A percentile compares a stretch with the other conserved stretches of the same genome.
phyloP scores from a whole-genome alignment of 2,888 invertebrate species.

The Noctua comes region DNA sequence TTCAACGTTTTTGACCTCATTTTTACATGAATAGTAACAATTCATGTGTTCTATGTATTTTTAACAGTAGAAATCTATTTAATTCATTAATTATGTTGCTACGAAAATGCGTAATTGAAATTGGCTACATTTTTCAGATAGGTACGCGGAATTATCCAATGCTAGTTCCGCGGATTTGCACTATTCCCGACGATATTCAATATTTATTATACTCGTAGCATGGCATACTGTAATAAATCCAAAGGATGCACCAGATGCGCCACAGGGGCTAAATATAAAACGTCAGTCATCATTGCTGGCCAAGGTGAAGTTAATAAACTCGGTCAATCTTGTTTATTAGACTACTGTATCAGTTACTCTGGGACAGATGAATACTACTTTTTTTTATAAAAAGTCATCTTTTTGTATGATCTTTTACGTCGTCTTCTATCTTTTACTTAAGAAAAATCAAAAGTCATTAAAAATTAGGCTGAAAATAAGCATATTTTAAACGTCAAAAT shows the following conservation, averaged over 20 bases:
- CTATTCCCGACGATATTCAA: no score
- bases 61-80: no score
- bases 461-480: not conserved
- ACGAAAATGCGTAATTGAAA: no score
- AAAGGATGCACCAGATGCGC: constrained; percentile 32
- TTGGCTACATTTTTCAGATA: no score
- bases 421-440: not conserved
- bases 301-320: constrained; percentile 55
- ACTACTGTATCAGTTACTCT: not conserved
- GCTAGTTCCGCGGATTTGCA: no score
- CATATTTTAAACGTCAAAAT: not conserved
- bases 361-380: not conserved
- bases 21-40: no score
- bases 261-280: constrained; percentile 6
- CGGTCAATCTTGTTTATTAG: constrained; percentile 10
- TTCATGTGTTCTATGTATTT: no score
- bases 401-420: no score
- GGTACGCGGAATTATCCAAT: no score
- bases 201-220: not conserved
- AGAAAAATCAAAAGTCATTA: not conserved
- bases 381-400: constrained; percentile 8
- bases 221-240: not conserved
- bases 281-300: constrained; percentile 2
- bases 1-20: no score
- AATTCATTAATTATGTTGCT: no score